Evolutionary conservation across 2,113 vertebrate species (phyloP).

Genomic region (Phaethornis superciliosus): DNA sequence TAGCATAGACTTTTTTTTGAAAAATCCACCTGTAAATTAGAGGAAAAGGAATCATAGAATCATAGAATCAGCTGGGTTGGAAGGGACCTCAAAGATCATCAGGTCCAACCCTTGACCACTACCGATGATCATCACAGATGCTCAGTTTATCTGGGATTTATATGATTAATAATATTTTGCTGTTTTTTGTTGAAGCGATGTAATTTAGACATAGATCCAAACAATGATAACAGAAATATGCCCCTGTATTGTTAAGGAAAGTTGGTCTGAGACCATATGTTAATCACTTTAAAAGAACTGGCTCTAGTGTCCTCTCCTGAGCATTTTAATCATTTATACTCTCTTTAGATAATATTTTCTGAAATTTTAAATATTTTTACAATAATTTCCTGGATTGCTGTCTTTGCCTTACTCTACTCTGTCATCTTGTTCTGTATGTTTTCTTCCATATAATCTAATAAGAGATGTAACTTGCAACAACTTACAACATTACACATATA

Average conservation of each 20-base stretch:
- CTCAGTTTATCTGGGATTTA: no score
- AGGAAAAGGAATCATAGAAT: background rate
- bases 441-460: background rate
- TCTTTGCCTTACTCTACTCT: background rate
- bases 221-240: background rate
- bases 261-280: background rate
- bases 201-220: background rate
- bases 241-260: background rate
- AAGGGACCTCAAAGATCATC: no score
- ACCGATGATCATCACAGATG: no score
- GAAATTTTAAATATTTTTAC: background rate
- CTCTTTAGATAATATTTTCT: background rate
- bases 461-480: background rate
- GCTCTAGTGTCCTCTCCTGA: background rate
- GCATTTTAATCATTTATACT: background rate
- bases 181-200: background rate
- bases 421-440: background rate
- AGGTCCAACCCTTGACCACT: no score
- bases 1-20: background rate
- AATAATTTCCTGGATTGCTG: background rate
- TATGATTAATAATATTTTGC: background rate
- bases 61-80: no score
- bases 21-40: background rate
- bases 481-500: background rate
- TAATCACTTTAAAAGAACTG: background rate